Conservation (phyloP, 30 jellyfish, hydroid and myxozoan genomes). For the Aurelia sp. region DNA sequence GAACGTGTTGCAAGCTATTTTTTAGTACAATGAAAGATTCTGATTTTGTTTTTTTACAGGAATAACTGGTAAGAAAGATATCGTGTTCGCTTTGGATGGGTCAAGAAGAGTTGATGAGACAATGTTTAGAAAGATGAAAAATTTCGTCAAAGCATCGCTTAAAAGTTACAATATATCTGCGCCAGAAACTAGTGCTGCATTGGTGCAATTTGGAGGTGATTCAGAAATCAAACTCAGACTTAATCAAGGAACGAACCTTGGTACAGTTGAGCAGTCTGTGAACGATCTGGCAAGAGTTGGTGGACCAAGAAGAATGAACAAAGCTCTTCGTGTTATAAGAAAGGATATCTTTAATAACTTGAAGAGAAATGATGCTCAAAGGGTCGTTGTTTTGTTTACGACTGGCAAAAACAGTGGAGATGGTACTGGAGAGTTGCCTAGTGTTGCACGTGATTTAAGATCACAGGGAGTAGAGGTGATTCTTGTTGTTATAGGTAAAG, state of each 20-base stretch:
- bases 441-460: slow-evolving; percentile 52
- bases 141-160: slow-evolving; percentile 45
- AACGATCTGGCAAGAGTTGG: slow-evolving; percentile 45
- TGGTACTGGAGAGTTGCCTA: slow-evolving; percentile 54
- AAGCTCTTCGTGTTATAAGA: slow-evolving; percentile 46
- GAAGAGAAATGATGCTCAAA: slow-evolving; percentile 2
- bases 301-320: slow-evolving; percentile 81
- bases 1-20: too few species aligned
- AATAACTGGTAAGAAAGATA: not conserved
- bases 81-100: slow-evolving; percentile 56
- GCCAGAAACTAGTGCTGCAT: slow-evolving; percentile 31
- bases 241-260: slow-evolving; percentile 1
- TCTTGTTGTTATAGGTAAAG: slow-evolving; percentile 70
- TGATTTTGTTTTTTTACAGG: not conserved
- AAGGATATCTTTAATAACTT: slow-evolving; percentile 35
- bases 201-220: slow-evolving; percentile 43
- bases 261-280: not conserved
- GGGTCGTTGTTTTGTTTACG: slow-evolving; percentile 54
- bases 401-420: slow-evolving; percentile 72
- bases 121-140: slow-evolving; percentile 45
- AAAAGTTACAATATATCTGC: slow-evolving; percentile 60
- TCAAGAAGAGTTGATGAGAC: slow-evolving; percentile 18
- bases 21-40: too few species aligned
- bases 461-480: slow-evolving; percentile 71
- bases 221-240: slow-evolving; percentile 9